Evolutionary conservation across 2,888 invertebrate genomes (phyloP), one percentile per base, ranked within the genome.

Genomic region (Melanostoma scalare): DNA sequence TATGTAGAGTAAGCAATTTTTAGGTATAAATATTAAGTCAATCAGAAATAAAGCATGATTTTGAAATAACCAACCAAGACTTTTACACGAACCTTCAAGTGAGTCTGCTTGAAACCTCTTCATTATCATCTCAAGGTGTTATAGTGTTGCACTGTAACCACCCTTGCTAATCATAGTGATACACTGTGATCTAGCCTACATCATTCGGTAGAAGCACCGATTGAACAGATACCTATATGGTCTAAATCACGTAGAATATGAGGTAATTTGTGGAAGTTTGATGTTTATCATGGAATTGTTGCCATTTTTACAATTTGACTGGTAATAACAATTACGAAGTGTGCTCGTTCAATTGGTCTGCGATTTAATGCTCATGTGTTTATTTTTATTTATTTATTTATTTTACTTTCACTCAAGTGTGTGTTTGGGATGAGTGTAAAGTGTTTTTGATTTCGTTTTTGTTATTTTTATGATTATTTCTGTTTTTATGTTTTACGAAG

Each of bases 201-300:
- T n/a, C n/a, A n/a, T n/a, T n/a, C n/a, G n/a, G n/a, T n/a, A n/a
- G n/a, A n/a, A n/a, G n/a, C n/a, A n/a, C n/a, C n/a, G n/a, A n/a
- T n/a, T n/a, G n/a, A n/a, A 20, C 20, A 20, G 20, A 20, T 20
- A 20, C 20, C 20, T 20, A 20, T 79, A 84, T 84, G 84, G 60
- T 67, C 84, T 68, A 79, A 79, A 75, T 84, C 90, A 90, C 90
- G 90, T 90, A 90, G 89, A 89, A 90, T 90, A 90, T 90, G 89
- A 90, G 88, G 89, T 89, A 89, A 90, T 90, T 89, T 90, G 89
- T 88, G 89, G 88, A 89, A 90, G 90, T 90, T 90, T 90, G 90
- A 90, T 90, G 89, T 88, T 90, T 90, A 90, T 90, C 90, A 88
- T 88, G 88, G 68, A 89, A 90, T 87, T 89, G 89, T 88, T 89